A percentile compares a stretch with the other conserved stretches of the same genome.
Conservation (phyloP, 2,888 invertebrate genomes). For the Acronicta leporina region DNA sequence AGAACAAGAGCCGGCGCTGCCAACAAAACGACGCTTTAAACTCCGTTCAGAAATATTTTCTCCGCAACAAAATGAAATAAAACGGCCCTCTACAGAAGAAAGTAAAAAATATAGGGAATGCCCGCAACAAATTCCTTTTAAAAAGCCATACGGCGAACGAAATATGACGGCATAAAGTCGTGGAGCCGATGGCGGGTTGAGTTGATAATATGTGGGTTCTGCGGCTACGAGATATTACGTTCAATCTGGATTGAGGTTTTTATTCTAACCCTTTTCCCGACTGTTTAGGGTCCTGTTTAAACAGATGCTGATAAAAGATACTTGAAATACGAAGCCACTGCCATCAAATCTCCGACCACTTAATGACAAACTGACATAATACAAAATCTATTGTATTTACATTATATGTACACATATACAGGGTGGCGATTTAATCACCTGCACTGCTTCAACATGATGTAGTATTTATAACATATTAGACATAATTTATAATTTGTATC, state of each 20-base stretch:
- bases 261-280: not conserved
- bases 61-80: constrained; percentile 1
- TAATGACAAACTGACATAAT: too few relatives aligned
- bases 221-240: not conserved
- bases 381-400: too few relatives aligned
- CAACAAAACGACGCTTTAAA: not conserved
- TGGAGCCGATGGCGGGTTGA: not conserved
- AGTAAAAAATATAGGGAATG: not conserved
- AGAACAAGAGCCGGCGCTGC: not conserved
- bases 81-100: not conserved
- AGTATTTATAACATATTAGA: too few relatives aligned
- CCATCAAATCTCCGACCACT: too few relatives aligned
- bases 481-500: too few relatives aligned
- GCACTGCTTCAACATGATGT: too few relatives aligned
- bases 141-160: not conserved
- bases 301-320: too few relatives aligned
- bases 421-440: too few relatives aligned
- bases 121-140: not conserved
- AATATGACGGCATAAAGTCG: constrained; percentile 2
- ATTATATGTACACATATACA: too few relatives aligned
- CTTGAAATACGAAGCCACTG: too few relatives aligned
- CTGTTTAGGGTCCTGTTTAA: too few relatives aligned
- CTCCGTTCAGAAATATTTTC: constrained; percentile 2
- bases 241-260: not conserved
- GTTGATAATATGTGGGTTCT: not conserved